A percentile compares a stretch with the other conserved stretches of the same genome.
Conservation (phyloP, 1,140 invertebrate species). For the Brevipalpus yothersi region DNA sequence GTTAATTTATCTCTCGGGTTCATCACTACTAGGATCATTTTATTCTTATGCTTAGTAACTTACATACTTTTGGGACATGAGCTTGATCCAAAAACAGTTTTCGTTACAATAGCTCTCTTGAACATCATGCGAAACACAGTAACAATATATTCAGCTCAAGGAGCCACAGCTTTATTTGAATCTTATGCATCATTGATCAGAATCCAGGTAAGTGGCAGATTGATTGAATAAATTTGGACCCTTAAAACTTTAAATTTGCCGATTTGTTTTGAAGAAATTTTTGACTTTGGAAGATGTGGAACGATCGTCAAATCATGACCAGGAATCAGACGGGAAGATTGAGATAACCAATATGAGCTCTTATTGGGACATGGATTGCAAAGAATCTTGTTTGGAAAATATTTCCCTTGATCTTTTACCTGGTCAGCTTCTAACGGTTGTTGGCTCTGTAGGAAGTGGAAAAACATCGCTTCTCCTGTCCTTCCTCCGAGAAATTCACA, state of each 20-base stretch:
- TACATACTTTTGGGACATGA: slow-evolving; percentile 33
- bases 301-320: background rate
- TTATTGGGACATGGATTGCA: background rate
- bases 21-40: slow-evolving; percentile 32
- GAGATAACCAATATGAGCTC: background rate
- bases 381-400: slow-evolving; percentile 8
- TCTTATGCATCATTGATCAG: background rate
- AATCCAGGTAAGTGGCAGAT: background rate
- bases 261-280: background rate
- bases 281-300: no score
- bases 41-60: slow-evolving; percentile 42
- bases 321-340: background rate
- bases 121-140: slow-evolving; percentile 33
- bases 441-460: slow-evolving; percentile 47
- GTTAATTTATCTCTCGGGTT: slow-evolving; percentile 27
- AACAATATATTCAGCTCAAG: background rate
- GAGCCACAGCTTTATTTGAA: background rate
- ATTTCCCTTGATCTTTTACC: slow-evolving; percentile 9
- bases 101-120: slow-evolving; percentile 41
- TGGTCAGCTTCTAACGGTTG: slow-evolving; percentile 34
- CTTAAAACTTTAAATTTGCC: no score
- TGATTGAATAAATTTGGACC: background rate
- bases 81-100: slow-evolving; percentile 39
- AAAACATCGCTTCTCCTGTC: slow-evolving; percentile 54
- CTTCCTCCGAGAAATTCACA: slow-evolving; percentile 48